Evolutionary conservation across 2,113 vertebrate genomes (phyloP).

Genomic region (Himantopus leucocephalus): DNA sequence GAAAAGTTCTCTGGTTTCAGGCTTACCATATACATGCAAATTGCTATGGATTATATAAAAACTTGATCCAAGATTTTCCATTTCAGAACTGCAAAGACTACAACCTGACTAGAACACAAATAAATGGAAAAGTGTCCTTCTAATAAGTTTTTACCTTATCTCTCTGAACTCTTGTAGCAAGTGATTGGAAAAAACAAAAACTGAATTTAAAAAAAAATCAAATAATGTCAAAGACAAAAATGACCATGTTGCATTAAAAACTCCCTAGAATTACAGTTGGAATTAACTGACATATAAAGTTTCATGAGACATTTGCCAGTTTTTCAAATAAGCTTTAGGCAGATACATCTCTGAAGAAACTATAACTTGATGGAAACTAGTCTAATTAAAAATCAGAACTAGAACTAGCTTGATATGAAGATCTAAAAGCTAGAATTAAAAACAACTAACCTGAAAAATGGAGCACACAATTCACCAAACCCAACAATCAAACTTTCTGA

Average conservation of each 20-base stretch:
- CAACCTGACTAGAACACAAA: neutral
- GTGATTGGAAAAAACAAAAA: neutral
- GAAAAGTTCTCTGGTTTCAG: neutral
- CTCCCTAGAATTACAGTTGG: neutral
- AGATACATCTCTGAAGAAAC: neutral
- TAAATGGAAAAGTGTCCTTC: neutral
- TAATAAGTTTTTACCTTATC: neutral
- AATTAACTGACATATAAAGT: neutral
- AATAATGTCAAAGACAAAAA: neutral
- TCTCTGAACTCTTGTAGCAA: neutral
- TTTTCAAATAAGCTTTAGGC: neutral
- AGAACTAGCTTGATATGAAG: neutral
- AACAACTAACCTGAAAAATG: neutral
- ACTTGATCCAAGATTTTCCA: neutral
- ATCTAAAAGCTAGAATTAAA: neutral
- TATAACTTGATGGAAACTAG: neutral
- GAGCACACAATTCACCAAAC: neutral
- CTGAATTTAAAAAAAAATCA: neutral
- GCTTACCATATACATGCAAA: neutral
- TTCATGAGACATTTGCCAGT: neutral
- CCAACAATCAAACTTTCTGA: neutral
- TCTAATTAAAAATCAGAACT: neutral
- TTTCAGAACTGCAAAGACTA: neutral
- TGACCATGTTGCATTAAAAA: neutral
- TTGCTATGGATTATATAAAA: neutral